phyloP scores from a whole-genome alignment of 2,113 vertebrate species.

The Campylorhamphus procurvoides region DNA sequence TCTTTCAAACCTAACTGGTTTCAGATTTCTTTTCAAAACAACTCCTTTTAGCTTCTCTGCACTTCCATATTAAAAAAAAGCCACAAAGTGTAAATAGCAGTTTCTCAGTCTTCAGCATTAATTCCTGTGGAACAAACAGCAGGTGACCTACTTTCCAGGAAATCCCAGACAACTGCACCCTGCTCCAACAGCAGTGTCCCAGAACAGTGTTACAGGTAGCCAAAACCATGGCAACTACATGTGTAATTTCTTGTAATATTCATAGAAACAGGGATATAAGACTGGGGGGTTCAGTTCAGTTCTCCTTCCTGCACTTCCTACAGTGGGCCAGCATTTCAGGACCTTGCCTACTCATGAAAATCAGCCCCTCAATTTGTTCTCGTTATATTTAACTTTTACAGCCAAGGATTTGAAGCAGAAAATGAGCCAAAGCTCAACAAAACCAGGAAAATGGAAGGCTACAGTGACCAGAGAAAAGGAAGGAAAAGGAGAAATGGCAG shows the following conservation, averaged over 20 bases:
- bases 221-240: background rate
- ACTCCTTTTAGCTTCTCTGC: background rate
- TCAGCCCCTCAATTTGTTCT: background rate
- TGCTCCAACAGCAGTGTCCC: background rate
- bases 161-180: conserved; percentile 21
- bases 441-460: background rate
- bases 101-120: background rate
- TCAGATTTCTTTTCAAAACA: background rate
- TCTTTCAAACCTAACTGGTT: background rate
- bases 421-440: background rate
- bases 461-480: background rate
- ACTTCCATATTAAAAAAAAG: background rate
- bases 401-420: background rate
- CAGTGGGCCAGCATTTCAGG: background rate
- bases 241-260: background rate
- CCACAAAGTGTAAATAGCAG: background rate
- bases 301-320: background rate
- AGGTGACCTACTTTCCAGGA: conserved; percentile 68
- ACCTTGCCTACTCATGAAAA: background rate
- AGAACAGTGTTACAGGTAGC: background rate
- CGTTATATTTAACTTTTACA: background rate
- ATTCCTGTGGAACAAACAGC: conserved; percentile 64
- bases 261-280: background rate
- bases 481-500: too few species aligned
- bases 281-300: background rate